Conservation (phyloP, 2,888 invertebrate genomes). For the Meghimatium bilineatum region DNA sequence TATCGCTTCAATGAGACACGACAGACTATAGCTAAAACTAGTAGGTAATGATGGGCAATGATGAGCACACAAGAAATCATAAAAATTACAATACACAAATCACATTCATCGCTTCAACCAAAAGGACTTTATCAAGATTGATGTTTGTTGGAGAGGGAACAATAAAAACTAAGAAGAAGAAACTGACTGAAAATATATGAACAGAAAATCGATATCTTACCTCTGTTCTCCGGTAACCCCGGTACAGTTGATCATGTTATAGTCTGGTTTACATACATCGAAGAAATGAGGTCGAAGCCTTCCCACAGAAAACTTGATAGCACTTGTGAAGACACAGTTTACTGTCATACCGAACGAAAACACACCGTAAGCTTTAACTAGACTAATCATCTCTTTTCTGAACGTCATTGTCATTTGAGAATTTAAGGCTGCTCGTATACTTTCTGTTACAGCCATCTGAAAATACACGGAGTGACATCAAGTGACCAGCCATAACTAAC, state of each 20-base stretch:
- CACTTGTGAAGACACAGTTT: constrained; percentile 91
- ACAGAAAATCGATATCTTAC: neutral
- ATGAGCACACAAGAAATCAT: too few relatives aligned
- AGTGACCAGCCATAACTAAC: too few relatives aligned
- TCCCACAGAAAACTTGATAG: constrained; percentile 95
- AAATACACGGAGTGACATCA: neutral
- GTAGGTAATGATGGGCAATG: too few relatives aligned
- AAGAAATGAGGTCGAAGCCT: constrained; percentile 96
- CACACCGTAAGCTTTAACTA: constrained; percentile 23
- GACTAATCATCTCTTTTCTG: constrained; percentile 11
- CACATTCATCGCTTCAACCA: too few relatives aligned
- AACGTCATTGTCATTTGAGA: neutral
- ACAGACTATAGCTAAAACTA: too few relatives aligned
- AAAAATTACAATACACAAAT: neutral
- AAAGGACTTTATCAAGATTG: too few relatives aligned
- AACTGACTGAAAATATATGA: neutral
- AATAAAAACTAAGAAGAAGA: too few relatives aligned
- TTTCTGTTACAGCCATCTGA: constrained; percentile 40
- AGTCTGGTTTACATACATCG: constrained; percentile 87
- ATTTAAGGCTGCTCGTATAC: constrained; percentile 15
- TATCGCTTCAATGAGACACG: too few relatives aligned
- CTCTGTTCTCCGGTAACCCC: neutral
- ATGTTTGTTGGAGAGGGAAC: too few relatives aligned
- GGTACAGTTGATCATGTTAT: constrained; percentile 55
- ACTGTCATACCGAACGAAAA: constrained; percentile 92